Conservation (phyloP, 2,113 vertebrate species). For the Gnathonemus longibarbis region DNA sequence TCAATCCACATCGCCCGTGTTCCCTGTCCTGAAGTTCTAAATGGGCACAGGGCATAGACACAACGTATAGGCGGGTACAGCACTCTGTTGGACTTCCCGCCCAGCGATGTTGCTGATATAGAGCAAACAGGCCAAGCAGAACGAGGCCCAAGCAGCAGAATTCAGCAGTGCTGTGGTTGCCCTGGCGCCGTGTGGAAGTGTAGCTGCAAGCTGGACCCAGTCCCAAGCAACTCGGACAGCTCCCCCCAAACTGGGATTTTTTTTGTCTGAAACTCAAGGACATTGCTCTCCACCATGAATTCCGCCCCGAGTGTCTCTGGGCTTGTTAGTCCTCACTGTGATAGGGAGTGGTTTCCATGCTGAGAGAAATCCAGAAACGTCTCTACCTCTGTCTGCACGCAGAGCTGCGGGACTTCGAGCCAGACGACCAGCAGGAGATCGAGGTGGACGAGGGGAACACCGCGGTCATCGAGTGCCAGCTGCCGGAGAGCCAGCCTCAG, state of each 20-base stretch:
- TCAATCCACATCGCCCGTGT: not conserved
- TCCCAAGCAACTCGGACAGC: not conserved
- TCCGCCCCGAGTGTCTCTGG: slow-evolving; percentile 10
- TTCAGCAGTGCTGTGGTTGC: not conserved
- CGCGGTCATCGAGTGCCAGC: slow-evolving; percentile 86
- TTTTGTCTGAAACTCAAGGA: slow-evolving; percentile 2
- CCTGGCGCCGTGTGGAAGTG: not conserved
- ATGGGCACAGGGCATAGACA: not conserved
- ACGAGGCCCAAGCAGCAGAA: not conserved
- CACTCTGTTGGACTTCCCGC: not conserved
- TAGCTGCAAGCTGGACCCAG: not conserved
- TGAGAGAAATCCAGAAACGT: not conserved
- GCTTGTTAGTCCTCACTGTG: not conserved
- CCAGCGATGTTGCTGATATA: not conserved
- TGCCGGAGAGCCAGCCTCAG: slow-evolving; percentile 93
- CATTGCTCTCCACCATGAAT: slow-evolving; percentile 20
- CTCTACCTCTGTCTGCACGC: not conserved
- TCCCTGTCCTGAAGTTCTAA: not conserved
- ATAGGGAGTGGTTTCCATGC: not conserved
- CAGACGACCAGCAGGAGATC: slow-evolving; percentile 82
- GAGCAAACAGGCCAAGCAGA: not conserved
- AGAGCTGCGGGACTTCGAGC: slow-evolving; percentile 94
- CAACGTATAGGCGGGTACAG: not conserved
- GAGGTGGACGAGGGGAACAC: slow-evolving; percentile 97
- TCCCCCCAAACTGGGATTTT: not conserved